Percentiles rank a stretch among this genome's conserved stretches.
These are phyloP conservation scores for Pelecanoides urinatrix DNA, from an alignment of 2,113 vertebrate species.

Conservation along the genomic window DNA sequence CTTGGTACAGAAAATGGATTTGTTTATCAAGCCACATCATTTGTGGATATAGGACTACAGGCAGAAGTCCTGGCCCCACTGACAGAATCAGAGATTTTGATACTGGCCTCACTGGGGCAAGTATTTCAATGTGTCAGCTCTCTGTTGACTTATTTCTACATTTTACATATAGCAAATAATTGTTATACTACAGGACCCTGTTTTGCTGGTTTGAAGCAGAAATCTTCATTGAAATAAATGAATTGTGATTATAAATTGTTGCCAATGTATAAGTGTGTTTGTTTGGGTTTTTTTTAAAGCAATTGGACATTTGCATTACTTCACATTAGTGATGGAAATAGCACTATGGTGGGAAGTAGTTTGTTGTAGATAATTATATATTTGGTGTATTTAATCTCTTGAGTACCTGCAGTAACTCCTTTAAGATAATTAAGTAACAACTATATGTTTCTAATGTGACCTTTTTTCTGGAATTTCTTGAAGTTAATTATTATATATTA, in stretches of 20 bases:
- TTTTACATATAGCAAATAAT: not conserved
- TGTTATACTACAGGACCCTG: not conserved
- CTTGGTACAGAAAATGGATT: not conserved
- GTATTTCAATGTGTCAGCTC: not conserved
- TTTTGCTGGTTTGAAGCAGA: not conserved
- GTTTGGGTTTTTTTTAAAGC: not conserved
- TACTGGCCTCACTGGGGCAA: not conserved
- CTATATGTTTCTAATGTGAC: not conserved
- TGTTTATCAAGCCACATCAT: not conserved
- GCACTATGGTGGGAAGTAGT: not conserved
- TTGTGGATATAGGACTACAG: not conserved
- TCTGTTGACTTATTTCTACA: not conserved
- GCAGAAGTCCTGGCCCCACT: not conserved
- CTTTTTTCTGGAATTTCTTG: not conserved
- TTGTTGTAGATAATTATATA: not conserved
- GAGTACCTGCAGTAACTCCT: not conserved
- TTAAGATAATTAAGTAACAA: not conserved
- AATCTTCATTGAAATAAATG: not conserved
- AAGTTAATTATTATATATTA: not conserved
- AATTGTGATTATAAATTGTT: not conserved
- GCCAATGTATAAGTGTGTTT: not conserved
- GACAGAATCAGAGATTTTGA: not conserved
- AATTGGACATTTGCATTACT: not conserved
- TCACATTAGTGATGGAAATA: not conserved
- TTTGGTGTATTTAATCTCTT: not conserved